Evolutionary conservation across 2,888 invertebrate genomes (phyloP), one percentile per base, ranked within the genome.

Genomic region (Corythucha ciliata): DNA sequence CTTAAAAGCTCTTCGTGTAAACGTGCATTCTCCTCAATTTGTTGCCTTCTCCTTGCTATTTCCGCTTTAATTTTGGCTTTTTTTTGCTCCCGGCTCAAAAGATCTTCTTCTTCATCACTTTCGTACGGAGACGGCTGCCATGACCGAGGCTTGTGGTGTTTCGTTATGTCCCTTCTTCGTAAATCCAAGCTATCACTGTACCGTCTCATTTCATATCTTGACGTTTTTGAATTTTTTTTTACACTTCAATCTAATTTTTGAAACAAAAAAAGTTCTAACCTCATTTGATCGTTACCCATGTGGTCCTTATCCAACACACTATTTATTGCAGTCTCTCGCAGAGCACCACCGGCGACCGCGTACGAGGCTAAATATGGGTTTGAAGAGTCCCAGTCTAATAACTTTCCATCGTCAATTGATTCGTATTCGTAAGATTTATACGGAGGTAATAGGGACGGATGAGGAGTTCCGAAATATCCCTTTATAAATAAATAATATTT

Each of bases 31-130:
- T 76, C 74, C 59, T 75, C 76, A 53, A 79, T 71, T 60, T 77
- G 74, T 59, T 72, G 72, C 37, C 75, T 69, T n/a, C 79, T 66
- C 46, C 74, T 67, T 10, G 76, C 75, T 54, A 80, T 76, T 63
- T 79, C 79, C 36, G 73, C 73, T 59, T 76, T 75, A 52, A 79
- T 71, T 58, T 74, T 70, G 32, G 72, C 69, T 62, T 75, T 74
- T 62, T 76, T 74, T 60, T 74, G 72, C 59, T 79, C 78, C 34
- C 76, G 65, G 18, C 68, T 69, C 56, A 72, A 61, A 40, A 69
- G 65, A 56, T 76, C 76, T 52, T 75, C 74, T 45, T 71, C 70
- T 36, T 67, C 70, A 53, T 69, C 69, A 46, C 69, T 70, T 45
- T 68, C 70, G 57, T 70, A 71, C 6, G 72, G 72, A 6, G 72